Base-by-base conservation (phyloP, 1,140 invertebrate species). In the Eupeodes corollae region DNA sequence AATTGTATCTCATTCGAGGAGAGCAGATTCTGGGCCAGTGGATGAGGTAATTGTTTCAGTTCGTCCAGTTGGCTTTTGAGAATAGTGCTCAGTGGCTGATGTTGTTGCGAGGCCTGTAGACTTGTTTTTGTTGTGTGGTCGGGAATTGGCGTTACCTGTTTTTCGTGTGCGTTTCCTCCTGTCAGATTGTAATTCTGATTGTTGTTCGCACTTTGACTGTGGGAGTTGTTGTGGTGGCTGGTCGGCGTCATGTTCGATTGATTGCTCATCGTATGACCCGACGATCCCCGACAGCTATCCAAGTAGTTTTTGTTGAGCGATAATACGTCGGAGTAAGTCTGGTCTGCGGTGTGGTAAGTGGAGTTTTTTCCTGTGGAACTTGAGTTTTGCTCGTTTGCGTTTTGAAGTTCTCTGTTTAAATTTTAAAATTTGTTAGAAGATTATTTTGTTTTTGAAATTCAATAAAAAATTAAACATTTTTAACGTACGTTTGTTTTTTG, bases 341-440 rank as follows among this genome's bases (percentile, higher is more conserved):
- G 66, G 66, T 63, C 65, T 55, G 33, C 66, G 54, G 51, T 68
- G 74, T 71, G 79, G 77, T 63, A 76, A 78, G 71, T 86, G 83
- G 67, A 84, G 75, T 72, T 86, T 87, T 76, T 81, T 78, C 75
- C 82, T 76, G 71, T 84, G 77, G 74, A 86, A 86, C 70, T 83
- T 81, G 70, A 79, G 75, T 69, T 79, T 79, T 72, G 77, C 79
- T 80, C 80, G 72, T 71, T 80, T 77, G 81, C 83, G 83, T 79
- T 85, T 66, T 50, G 52, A 42, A 47, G 48, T 73, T 70, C 67
- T 51, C 61, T 67, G 37, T 31, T 26, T 26, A 5, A 43, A 49
- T 42, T 9, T 39, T 40, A 40, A 48, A 43, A 37, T 33, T 47
- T 18, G 18, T 6, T 11, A 47, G 32, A 16, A 19, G 1, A 15